Evolutionary conservation across 2,797 vertebrate species (phyloP).

Genomic region (Thamnophis elegans): DNA sequence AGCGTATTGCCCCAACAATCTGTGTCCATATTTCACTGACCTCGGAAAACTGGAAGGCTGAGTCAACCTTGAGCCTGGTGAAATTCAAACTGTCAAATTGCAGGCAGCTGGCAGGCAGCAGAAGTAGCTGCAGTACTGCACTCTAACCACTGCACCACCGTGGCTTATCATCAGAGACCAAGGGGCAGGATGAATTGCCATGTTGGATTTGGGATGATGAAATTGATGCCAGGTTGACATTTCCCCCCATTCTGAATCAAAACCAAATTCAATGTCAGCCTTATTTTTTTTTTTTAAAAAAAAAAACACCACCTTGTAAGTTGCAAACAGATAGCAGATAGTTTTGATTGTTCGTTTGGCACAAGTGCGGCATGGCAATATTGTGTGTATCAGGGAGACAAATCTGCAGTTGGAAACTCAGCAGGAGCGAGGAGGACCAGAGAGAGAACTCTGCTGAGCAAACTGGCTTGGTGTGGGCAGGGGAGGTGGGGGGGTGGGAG

Average conservation of each 20-base stretch:
- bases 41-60: no score
- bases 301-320: neutral
- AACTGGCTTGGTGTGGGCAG: neutral
- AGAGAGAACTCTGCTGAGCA: neutral
- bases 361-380: neutral
- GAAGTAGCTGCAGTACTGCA: no score
- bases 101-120: no score
- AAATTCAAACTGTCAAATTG: no score
- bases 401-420: neutral
- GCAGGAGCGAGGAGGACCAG: neutral
- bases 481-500: accelerated
- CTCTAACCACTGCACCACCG: no score
- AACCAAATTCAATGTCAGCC: neutral
- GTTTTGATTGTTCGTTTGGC: neutral
- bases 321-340: neutral
- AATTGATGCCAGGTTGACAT: neutral
- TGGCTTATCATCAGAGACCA: neutral
- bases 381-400: neutral
- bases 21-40: no score
- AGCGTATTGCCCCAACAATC: no score
- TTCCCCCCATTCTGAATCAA: neutral
- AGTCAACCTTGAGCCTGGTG: no score
- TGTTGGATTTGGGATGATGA: neutral
- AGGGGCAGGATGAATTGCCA: neutral
- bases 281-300: no score